Percentiles rank a stretch among this genome's conserved stretches.
Evolutionary conservation across 2,888 invertebrate species (phyloP).

Genomic region (Mechanitis messenoides): DNA sequence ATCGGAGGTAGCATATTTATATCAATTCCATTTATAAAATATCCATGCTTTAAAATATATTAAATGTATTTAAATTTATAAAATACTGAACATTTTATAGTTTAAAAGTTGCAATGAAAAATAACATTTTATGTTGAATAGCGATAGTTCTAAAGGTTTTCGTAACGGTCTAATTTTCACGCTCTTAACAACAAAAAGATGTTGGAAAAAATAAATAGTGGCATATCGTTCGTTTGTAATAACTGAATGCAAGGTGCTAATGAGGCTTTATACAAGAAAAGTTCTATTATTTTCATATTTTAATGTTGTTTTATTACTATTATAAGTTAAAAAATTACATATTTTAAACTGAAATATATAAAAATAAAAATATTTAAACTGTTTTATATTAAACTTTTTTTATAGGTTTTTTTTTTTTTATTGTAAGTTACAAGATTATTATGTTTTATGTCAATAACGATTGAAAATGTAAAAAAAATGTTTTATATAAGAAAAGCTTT

Average conservation of each 20-base stretch:
- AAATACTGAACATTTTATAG: conserved; percentile 12
- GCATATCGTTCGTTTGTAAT: conserved; percentile 25
- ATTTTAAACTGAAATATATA: no score
- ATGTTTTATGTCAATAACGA: no score
- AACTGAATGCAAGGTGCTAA: conserved; percentile 18
- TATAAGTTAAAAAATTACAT: no score
- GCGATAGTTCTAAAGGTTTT: conserved; percentile 30
- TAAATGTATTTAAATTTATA: background rate
- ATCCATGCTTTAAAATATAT: background rate
- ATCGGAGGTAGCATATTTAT: background rate
- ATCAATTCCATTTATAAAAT: background rate
- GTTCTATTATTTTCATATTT: conserved; percentile 8
- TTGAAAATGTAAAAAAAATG: no score
- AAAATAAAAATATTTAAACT: no score
- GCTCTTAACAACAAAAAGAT: conserved; percentile 32
- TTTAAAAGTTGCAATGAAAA: conserved; percentile 19
- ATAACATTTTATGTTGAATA: conserved; percentile 29
- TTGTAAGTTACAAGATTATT: no score
- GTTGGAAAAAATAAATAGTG: conserved; percentile 30
- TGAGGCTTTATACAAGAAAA: conserved; percentile 9
- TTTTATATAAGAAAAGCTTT: no score
- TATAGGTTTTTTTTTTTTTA: no score
- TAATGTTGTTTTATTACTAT: background rate
- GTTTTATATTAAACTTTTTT: no score
- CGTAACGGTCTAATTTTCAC: conserved; percentile 33